A percentile compares a stretch with the other conserved stretches of the same genome.
These are phyloP conservation scores for Gila robusta DNA, from an alignment of 2,797 vertebrate species.

Conservation along the genomic window DNA sequence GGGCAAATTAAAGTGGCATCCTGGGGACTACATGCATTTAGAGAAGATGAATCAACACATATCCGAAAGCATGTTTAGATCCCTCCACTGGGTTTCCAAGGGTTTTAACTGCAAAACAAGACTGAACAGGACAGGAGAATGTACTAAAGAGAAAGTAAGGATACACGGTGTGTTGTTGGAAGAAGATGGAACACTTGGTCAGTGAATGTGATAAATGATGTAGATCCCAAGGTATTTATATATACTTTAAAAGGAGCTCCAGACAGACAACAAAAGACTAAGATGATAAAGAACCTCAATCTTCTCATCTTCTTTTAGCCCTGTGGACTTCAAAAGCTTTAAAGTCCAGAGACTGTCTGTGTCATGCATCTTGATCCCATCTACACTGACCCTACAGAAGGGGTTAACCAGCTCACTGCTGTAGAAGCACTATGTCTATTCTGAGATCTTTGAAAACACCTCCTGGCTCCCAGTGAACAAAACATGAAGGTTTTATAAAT, in stretches of 20 bases:
- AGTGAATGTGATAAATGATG: slow-evolving; percentile 4
- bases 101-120: background rate
- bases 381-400: slow-evolving; percentile 21
- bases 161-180: background rate
- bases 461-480: slow-evolving; percentile 19
- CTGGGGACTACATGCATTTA: background rate
- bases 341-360: background rate
- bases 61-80: background rate
- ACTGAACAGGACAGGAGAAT: background rate
- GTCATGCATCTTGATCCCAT: slow-evolving; percentile 23
- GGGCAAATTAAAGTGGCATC: background rate
- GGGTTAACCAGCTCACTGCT: slow-evolving; percentile 3
- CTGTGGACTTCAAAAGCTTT: slow-evolving; percentile 12
- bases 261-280: slow-evolving; percentile 8
- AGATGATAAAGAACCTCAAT: background rate
- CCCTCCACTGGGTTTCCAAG: background rate
- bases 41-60: background rate
- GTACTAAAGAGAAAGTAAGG: background rate
- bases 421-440: slow-evolving; percentile 17
- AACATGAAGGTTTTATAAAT: slow-evolving; percentile 12
- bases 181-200: background rate
- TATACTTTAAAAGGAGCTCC: slow-evolving; percentile 5
- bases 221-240: background rate
- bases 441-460: slow-evolving; percentile 44
- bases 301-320: background rate